Evolutionary conservation across 2,113 vertebrate genomes (phyloP), one percentile per base, ranked within the genome.

Genomic region (Synchiropus splendidus): DNA sequence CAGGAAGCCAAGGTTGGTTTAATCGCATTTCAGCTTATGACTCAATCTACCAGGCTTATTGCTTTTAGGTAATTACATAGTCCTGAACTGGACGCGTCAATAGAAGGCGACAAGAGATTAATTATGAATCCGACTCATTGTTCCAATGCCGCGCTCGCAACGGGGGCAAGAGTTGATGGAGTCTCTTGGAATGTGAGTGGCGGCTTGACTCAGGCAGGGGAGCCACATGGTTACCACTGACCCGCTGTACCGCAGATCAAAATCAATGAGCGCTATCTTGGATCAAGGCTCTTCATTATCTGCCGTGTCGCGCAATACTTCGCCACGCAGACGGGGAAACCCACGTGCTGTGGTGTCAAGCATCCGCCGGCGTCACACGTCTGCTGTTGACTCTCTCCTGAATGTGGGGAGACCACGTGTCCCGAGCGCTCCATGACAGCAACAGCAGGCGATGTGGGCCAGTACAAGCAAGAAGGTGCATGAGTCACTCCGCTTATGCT

Each of bases 11-110:
- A 61, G 47, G 61, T 60, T 70, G 48, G 61, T 67, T 62, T 69
- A 70, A 66, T 51, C 66, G 76, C 75, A 70, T 67, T 77, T 54
- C 55, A 70, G 78, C 82, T 85, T 86, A 84, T 78, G 70, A 78
- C 80, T 84, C 75, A 78, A 82, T 85, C 79, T 67, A 9, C 31
- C 54, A 51, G 58, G 80, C 68, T 85, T 79, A 77, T 64, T 70
- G 55, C 48, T 63, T 67, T 83, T 63, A 72, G 75, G 65, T 82
- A 81, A 84, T 85, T 83, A 81, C 84, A 80, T 78, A 83, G 79
- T 83, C 80, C 82, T 77, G 79, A 49, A 70, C 66, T 61, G 77
- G 72, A 79, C 61, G 48, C 78, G 75, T 80, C 77, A 83, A 76
- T 80, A 79, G 69, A 71, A 79, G 68, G 65, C 42, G 72, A 73